phyloP scores from a whole-genome alignment of 1,140 invertebrate species.

The Himalopsyche phryganea region DNA sequence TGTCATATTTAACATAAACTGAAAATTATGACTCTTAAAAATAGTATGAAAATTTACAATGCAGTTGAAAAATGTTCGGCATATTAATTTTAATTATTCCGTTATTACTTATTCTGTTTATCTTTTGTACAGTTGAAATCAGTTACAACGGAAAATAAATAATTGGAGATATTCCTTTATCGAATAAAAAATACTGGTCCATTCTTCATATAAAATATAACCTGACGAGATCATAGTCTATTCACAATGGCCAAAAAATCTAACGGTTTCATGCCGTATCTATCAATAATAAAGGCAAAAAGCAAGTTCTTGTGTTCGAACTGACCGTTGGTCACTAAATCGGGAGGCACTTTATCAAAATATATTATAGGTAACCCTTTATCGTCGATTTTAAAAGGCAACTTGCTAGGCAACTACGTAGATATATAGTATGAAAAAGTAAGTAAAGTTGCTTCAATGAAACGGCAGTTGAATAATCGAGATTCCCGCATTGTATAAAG shows the following conservation, averaged over 20 bases:
- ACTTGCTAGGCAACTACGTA: too few species aligned
- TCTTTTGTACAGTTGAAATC: too few species aligned
- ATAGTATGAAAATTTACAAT: too few species aligned
- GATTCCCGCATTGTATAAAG: constrained; percentile 16
- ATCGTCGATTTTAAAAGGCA: constrained; percentile 26
- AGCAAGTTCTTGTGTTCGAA: constrained; percentile 17
- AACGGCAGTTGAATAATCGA: constrained; percentile 12
- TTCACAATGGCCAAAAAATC: constrained; percentile 5
- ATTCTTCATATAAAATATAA: background rate
- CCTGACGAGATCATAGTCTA: too few species aligned
- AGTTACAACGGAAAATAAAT: too few species aligned
- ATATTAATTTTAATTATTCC: too few species aligned
- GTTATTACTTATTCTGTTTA: too few species aligned
- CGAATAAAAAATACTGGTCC: background rate
- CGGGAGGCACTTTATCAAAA: constrained; percentile 24
- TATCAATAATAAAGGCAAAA: constrained; percentile 11
- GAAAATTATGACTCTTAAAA: too few species aligned
- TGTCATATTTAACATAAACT: too few species aligned
- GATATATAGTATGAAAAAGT: constrained; percentile 6
- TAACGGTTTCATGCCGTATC: constrained; percentile 20
- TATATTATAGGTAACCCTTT: constrained; percentile 31
- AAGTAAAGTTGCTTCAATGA: constrained; percentile 3
- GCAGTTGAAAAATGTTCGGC: too few species aligned
- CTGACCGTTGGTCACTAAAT: constrained; percentile 28
- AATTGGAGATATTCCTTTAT: background rate